phyloP scores from a whole-genome alignment of 2,113 vertebrate species.

The Microtus montanus region DNA sequence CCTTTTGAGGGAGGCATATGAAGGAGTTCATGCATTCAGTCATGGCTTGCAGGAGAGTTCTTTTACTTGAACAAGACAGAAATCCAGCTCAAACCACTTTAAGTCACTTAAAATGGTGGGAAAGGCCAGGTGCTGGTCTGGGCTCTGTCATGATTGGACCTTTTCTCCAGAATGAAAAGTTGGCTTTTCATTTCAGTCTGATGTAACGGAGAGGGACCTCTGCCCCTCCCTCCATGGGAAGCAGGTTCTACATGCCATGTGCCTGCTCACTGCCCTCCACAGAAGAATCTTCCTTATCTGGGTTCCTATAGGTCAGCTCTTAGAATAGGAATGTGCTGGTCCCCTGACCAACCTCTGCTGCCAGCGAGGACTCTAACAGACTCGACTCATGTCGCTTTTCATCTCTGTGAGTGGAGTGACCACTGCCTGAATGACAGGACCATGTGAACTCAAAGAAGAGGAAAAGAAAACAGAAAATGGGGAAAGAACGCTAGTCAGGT shows the following conservation, averaged over 20 bases:
- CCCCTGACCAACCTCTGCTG: not conserved
- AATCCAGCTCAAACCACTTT: not conserved
- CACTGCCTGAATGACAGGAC: not conserved
- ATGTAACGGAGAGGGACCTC: no score
- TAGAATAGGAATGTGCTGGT: not conserved
- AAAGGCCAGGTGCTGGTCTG: not conserved
- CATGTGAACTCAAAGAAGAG: not conserved
- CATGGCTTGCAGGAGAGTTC: not conserved
- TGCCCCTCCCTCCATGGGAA: not conserved
- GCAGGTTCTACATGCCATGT: not conserved
- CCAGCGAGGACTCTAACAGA: not conserved
- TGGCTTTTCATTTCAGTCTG: not conserved
- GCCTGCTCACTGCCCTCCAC: rapidly evolving
- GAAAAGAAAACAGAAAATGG: not conserved
- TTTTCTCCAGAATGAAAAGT: not conserved
- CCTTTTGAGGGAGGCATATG: not conserved
- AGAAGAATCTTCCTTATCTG: not conserved
- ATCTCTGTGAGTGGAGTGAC: not conserved
- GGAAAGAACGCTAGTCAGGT: not conserved
- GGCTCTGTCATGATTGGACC: not conserved
- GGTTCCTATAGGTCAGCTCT: no score
- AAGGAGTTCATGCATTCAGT: no score
- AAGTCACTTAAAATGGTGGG: not conserved
- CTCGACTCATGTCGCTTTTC: not conserved
- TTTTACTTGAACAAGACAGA: not conserved